Evolutionary conservation across 2,797 vertebrate genomes (phyloP).

Genomic region (Pseudochaenichthys georgianus): DNA sequence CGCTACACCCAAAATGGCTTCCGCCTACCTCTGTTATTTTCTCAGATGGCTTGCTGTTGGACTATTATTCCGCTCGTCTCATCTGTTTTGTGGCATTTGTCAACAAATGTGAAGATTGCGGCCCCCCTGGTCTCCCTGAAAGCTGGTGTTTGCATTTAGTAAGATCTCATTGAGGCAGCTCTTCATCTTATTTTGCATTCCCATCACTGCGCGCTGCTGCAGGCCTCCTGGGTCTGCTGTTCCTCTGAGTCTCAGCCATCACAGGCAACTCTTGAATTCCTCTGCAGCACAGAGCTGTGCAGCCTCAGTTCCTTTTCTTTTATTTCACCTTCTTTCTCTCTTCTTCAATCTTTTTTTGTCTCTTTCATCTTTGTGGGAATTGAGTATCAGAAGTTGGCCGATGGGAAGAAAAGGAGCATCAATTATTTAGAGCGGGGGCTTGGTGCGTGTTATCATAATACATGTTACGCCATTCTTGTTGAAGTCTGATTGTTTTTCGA

Average conservation of each 20-base stretch:
- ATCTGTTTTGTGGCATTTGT: slow-evolving; percentile 45
- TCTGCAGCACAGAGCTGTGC: slow-evolving; percentile 56
- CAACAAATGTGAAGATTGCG: slow-evolving; percentile 41
- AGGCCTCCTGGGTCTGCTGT: slow-evolving; percentile 67
- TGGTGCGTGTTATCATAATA: slow-evolving; percentile 53
- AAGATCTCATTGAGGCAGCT: slow-evolving; percentile 65
- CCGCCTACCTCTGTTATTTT: slow-evolving; percentile 13
- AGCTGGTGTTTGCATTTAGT: slow-evolving; percentile 66
- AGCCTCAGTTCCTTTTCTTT: slow-evolving; percentile 40
- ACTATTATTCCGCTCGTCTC: slow-evolving; percentile 29
- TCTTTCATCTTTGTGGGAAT: slow-evolving; percentile 56
- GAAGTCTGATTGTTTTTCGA: slow-evolving; percentile 13
- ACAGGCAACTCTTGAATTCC: slow-evolving; percentile 55
- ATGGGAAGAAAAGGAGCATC: slow-evolving; percentile 18
- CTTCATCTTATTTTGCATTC: slow-evolving; percentile 75
- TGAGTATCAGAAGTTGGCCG: slow-evolving; percentile 59
- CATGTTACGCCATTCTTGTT: slow-evolving; percentile 42
- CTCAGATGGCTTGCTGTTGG: slow-evolving; percentile 31
- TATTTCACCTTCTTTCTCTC: slow-evolving; percentile 40
- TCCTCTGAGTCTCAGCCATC: slow-evolving; percentile 65
- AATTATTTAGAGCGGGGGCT: slow-evolving; percentile 6
- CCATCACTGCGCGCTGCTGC: slow-evolving; percentile 59
- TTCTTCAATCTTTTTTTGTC: slow-evolving; percentile 31
- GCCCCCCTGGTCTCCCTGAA: background rate
- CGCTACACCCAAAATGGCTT: slow-evolving; percentile 43